phyloP scores from a whole-genome alignment of 2,797 vertebrate species.

The Cygnus olor region DNA sequence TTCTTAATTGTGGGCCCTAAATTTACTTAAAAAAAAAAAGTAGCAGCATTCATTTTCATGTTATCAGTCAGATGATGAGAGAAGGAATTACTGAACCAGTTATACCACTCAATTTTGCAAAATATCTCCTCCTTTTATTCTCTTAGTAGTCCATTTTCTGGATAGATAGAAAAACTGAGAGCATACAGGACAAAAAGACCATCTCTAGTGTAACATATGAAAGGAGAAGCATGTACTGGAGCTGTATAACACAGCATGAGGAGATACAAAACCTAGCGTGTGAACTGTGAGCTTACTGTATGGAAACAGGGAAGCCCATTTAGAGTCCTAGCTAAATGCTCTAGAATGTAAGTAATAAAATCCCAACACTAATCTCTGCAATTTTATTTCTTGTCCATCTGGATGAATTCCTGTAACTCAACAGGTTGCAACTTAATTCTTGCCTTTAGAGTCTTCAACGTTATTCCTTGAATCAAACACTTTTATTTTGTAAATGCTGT shows the following conservation, averaged over 20 bases:
- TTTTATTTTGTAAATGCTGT: not conserved
- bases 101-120: not conserved
- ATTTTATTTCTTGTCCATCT: not conserved
- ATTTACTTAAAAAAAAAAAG: not conserved
- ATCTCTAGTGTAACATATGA: not conserved
- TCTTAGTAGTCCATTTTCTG: not conserved
- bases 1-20: not conserved
- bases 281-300: not conserved
- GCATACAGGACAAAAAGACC: not conserved
- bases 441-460: not conserved
- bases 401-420: not conserved
- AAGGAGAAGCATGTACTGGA: not conserved
- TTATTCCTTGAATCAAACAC: not conserved
- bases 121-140: not conserved
- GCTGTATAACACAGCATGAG: not conserved
- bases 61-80: not conserved
- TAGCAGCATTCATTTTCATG: fast-evolving
- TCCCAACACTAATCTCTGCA: not conserved
- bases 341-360: not conserved
- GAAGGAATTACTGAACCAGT: not conserved
- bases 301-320: not conserved
- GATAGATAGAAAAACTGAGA: not conserved
- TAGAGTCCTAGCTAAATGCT: not conserved
- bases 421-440: not conserved
- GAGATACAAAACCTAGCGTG: not conserved